phyloP scores from a whole-genome alignment of 1,140 invertebrate genomes.

The Araneus ventricosus region DNA sequence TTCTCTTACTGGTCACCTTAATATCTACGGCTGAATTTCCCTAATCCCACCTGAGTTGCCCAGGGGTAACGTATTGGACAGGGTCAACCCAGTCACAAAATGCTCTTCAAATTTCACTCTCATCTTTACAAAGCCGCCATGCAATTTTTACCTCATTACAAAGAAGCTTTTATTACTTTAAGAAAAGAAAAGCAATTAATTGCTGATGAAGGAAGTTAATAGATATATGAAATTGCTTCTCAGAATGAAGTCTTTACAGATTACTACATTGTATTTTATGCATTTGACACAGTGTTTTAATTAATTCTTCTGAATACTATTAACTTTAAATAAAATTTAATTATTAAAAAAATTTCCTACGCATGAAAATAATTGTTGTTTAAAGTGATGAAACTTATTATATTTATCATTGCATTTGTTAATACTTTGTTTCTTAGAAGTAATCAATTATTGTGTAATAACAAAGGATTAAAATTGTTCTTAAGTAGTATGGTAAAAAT shows the following conservation, averaged over 20 bases:
- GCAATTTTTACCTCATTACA: background rate
- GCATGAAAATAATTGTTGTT: no score
- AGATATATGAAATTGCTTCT: background rate
- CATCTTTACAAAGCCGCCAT: background rate
- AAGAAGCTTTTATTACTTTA: background rate
- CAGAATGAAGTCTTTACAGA: background rate
- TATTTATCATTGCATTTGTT: no score
- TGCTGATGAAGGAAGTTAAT: background rate
- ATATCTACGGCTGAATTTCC: background rate
- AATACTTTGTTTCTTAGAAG: no score
- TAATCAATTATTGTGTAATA: no score
- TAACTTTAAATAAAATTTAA: background rate
- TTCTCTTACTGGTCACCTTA: background rate
- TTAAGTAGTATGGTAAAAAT: no score
- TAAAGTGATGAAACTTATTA: no score
- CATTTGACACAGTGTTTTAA: background rate
- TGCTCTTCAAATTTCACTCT: background rate
- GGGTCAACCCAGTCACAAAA: background rate
- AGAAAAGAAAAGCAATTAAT: background rate
- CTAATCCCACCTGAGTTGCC: background rate
- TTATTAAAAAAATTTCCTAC: background rate
- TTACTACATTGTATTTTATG: background rate
- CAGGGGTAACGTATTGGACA: background rate
- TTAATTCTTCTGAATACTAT: background rate
- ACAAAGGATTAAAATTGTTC: no score